Conservation (phyloP, 2,797 vertebrate species). For the Microcaecilia unicolor region DNA sequence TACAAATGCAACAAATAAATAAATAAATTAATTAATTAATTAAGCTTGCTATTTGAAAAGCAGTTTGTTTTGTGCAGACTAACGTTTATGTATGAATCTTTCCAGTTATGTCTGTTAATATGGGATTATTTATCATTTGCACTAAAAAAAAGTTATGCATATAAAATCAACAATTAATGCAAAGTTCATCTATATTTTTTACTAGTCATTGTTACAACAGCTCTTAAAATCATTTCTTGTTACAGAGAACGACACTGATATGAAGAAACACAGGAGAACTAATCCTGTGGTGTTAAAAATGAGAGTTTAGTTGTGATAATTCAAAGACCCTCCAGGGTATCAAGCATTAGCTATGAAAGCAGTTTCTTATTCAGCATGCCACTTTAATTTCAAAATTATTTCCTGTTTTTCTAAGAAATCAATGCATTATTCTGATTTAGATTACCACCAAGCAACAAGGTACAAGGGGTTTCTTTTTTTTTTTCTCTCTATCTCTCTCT, state of each 20-base stretch:
- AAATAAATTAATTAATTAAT: too few species aligned
- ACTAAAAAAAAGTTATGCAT: background rate
- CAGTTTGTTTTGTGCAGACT: too few species aligned
- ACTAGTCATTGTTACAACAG: background rate
- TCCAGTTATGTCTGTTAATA: too few species aligned
- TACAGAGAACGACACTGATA: constrained; percentile 11
- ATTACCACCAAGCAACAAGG: too few species aligned
- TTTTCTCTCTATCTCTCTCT: too few species aligned
- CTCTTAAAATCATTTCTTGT: constrained; percentile 7
- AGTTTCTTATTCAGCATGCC: constrained; percentile 6
- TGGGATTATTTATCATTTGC: background rate
- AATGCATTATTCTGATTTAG: too few species aligned
- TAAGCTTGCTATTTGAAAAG: too few species aligned
- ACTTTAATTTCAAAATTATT: background rate
- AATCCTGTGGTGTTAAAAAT: constrained; percentile 4
- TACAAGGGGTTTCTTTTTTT: too few species aligned
- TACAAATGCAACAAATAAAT: too few species aligned
- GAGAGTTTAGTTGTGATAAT: constrained; percentile 4
- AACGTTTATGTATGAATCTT: too few species aligned
- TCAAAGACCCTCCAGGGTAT: background rate
- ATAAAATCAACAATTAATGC: background rate
- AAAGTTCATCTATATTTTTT: background rate
- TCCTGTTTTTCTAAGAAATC: background rate
- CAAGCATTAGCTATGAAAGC: background rate
- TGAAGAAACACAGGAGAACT: constrained; percentile 4